phyloP scores from a whole-genome alignment of 2,113 vertebrate genomes.

The Procavia capensis region DNA sequence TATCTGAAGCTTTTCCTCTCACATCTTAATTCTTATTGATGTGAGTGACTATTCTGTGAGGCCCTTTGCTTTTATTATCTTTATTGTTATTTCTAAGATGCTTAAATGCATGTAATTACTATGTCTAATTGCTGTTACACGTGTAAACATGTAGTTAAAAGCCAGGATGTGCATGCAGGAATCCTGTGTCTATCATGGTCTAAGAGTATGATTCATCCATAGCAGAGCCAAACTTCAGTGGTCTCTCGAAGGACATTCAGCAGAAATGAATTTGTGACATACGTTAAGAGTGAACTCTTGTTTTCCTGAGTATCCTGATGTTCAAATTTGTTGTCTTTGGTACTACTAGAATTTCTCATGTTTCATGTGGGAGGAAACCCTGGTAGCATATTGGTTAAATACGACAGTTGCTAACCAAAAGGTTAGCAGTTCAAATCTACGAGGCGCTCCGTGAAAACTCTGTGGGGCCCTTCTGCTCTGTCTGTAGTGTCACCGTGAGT shows the following conservation, averaged over 20 bases:
- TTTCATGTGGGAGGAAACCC: neutral
- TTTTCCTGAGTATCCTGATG: accelerated
- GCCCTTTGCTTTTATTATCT: slow-evolving; percentile 6
- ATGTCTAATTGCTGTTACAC: neutral
- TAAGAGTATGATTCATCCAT: neutral
- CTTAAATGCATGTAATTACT: neutral
- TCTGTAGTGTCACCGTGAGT: too few species aligned
- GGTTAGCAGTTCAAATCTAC: too few species aligned
- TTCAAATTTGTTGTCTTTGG: too few species aligned
- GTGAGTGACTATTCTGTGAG: neutral
- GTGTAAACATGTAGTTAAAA: neutral
- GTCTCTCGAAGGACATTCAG: neutral
- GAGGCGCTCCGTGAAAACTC: too few species aligned
- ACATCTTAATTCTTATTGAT: neutral
- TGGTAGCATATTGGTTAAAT: too few species aligned
- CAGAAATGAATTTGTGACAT: neutral
- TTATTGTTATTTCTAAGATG: neutral
- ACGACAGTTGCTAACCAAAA: too few species aligned
- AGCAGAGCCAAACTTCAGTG: neutral
- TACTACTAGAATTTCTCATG: accelerated
- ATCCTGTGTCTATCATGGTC: neutral
- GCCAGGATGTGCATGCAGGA: neutral
- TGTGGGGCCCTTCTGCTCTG: too few species aligned
- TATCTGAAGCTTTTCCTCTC: neutral
- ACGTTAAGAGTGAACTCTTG: accelerated